Evolutionary conservation across 2,888 invertebrate species (phyloP).

Genomic region (Amphiduros pacificus): DNA sequence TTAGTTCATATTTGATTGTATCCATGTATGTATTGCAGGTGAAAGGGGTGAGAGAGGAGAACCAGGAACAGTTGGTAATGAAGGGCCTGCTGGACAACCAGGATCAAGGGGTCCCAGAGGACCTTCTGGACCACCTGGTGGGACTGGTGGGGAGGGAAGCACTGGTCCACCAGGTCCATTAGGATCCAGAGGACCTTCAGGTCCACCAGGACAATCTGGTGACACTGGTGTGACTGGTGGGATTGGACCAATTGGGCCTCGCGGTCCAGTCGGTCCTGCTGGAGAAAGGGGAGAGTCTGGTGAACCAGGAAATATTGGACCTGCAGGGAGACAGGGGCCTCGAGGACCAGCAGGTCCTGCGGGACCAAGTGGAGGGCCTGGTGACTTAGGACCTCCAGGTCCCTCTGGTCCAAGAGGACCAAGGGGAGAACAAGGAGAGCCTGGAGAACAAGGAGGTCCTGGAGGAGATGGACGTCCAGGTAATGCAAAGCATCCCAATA

Average conservation of each 20-base stretch:
- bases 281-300: conserved; percentile 17
- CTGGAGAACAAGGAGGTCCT: not conserved
- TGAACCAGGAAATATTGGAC: conserved; percentile 3
- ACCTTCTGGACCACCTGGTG: conserved; percentile 15
- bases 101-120: conserved; percentile 18
- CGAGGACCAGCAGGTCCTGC: conserved; percentile 16
- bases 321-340: conserved; percentile 9
- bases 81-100: conserved; percentile 3
- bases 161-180: conserved; percentile 4
- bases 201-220: conserved; percentile 9
- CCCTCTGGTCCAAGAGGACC: conserved; percentile 1
- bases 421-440: conserved; percentile 1
- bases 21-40: too few species aligned
- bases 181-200: conserved; percentile 13
- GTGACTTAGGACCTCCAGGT: conserved; percentile 2
- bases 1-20: too few species aligned
- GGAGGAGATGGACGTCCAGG: not conserved
- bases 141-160: conserved; percentile 15
- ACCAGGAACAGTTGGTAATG: conserved; percentile 9
- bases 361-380: conserved; percentile 9
- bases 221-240: conserved; percentile 1
- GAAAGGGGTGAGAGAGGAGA: conserved; percentile 14
- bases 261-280: conserved; percentile 14
- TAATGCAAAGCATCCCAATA: too few species aligned
- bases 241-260: conserved; percentile 10